phyloP scores from a whole-genome alignment of 2,797 vertebrate genomes.

The Bradypodion pumilum region DNA sequence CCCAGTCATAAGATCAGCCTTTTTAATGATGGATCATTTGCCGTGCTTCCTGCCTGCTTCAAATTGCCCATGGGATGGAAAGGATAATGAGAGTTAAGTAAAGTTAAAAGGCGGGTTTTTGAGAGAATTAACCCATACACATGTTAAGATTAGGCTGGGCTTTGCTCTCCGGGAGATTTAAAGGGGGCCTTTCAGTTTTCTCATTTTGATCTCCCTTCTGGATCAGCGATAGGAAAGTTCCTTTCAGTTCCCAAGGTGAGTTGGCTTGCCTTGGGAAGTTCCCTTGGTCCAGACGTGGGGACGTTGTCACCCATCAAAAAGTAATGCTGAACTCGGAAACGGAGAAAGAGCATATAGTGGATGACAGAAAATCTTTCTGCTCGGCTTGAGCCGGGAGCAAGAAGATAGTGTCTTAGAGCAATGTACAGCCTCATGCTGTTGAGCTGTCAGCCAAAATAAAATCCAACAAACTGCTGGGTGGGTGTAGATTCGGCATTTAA shows the following conservation, averaged over 20 bases:
- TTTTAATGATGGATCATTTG: not conserved
- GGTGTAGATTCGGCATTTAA: not conserved
- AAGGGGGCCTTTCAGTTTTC: slow-evolving; percentile 56
- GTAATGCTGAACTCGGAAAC: too few species aligned
- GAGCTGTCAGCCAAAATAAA: not conserved
- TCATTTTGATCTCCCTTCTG: slow-evolving; percentile 72
- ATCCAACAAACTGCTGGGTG: not conserved
- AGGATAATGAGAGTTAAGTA: slow-evolving; percentile 59
- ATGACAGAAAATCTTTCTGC: slow-evolving; percentile 34
- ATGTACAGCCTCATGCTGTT: not conserved
- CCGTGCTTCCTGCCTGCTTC: fast-evolving
- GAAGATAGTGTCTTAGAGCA: not conserved
- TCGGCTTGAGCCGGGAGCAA: not conserved
- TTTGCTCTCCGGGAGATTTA: slow-evolving; percentile 69
- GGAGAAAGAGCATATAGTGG: not conserved
- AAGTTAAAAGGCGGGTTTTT: slow-evolving; percentile 70
- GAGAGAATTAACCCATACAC: slow-evolving; percentile 65
- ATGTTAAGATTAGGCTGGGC: slow-evolving; percentile 66
- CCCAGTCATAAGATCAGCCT: not conserved
- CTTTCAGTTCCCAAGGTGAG: slow-evolving; percentile 48
- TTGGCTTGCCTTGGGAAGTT: too few species aligned
- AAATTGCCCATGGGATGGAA: slow-evolving; percentile 48
- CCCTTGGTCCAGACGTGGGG: too few species aligned
- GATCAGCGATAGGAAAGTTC: slow-evolving; percentile 60
- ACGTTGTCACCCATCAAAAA: too few species aligned